Percentiles rank a stretch among this genome's conserved stretches.
Conservation (phyloP, 1,140 invertebrate species). For the Mylabris phalerata region DNA sequence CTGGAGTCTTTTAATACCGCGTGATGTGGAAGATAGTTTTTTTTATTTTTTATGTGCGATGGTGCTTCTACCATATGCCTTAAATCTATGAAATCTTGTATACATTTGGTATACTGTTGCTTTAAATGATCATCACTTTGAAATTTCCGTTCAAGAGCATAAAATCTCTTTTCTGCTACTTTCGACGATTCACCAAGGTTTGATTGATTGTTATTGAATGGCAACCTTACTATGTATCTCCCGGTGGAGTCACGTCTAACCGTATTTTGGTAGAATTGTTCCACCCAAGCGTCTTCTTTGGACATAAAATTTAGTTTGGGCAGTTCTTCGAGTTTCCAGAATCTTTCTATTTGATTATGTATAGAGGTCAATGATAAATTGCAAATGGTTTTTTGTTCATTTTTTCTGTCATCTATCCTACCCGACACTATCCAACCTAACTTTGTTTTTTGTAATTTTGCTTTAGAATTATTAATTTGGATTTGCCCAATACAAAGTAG, state of each 20-base stretch:
- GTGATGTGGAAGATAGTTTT: conserved; percentile 39
- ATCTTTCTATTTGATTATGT: not conserved
- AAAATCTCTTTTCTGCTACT: not conserved
- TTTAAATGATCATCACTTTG: not conserved
- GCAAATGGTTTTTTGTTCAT: not conserved
- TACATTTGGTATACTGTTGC: not conserved
- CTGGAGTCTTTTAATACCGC: conserved; percentile 23
- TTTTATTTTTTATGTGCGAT: too few relatives aligned
- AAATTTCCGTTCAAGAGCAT: not conserved
- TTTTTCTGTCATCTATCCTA: not conserved
- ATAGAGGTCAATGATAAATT: not conserved
- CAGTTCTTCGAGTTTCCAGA: conserved; percentile 2
- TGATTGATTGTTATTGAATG: not conserved
- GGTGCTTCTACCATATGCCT: not conserved
- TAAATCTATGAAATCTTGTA: not conserved
- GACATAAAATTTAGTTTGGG: not conserved
- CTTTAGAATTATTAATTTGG: too few relatives aligned
- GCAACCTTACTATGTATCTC: conserved; percentile 5
- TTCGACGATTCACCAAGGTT: not conserved
- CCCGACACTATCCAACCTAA: too few relatives aligned
- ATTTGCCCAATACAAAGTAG: not conserved
- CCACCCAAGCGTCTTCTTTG: conserved; percentile 1
- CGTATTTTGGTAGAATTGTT: not conserved
- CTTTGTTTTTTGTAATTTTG: too few relatives aligned
- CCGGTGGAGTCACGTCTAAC: not conserved